Evolutionary conservation across 2,888 invertebrate genomes (phyloP).

Genomic region (Heliconius ethilla): DNA sequence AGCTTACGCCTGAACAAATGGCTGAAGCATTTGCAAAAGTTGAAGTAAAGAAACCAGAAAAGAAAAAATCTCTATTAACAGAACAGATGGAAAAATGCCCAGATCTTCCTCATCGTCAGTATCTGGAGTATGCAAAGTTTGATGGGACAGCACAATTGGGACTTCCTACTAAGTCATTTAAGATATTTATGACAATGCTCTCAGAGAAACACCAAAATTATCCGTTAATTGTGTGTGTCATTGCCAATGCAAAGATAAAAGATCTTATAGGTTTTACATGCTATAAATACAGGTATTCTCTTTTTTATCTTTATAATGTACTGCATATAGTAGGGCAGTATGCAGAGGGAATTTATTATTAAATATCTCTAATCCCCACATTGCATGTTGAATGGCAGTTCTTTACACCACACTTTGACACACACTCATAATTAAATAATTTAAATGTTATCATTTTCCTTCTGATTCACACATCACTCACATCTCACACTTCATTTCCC

Average conservation of each 20-base stretch:
- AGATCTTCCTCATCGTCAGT: conserved; percentile 91
- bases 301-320: neutral
- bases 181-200: conserved; percentile 94
- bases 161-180: conserved; percentile 90
- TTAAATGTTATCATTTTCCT: too few species aligned
- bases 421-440: too few species aligned
- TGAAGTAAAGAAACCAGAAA: conserved; percentile 61
- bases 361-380: too few species aligned
- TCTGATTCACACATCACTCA: too few species aligned
- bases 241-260: conserved; percentile 91
- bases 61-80: conserved; percentile 84
- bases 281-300: conserved; percentile 87
- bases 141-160: conserved; percentile 94
- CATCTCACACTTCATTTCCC: too few species aligned
- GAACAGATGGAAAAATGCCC: conserved; percentile 90
- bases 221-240: conserved; percentile 90
- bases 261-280: conserved; percentile 96
- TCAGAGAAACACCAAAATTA: conserved; percentile 90
- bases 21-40: conserved; percentile 82
- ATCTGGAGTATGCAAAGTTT: conserved; percentile 93
- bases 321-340: too few species aligned
- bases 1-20: conserved; percentile 81
- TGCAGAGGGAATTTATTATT: too few species aligned
- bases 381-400: too few species aligned
- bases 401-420: too few species aligned